A percentile compares a stretch with the other conserved stretches of the same genome.
Conservation (phyloP, 2,797 vertebrate species). For the Podarcis lilfordi region DNA sequence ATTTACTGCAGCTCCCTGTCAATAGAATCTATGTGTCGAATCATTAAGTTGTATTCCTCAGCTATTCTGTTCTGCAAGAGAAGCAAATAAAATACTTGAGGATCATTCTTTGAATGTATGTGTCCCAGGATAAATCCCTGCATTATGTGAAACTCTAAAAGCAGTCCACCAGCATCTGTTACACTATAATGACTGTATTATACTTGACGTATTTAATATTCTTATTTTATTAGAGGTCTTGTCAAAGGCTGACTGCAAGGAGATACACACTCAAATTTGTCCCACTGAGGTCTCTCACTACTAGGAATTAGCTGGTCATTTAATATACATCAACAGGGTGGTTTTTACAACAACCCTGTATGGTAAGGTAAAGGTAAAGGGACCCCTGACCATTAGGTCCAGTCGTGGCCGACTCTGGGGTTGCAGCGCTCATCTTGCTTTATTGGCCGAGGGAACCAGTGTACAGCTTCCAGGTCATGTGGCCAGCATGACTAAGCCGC, state of each 20-base stretch:
- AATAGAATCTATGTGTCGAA: neutral
- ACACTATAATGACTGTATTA: no score
- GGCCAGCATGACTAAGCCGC: no score
- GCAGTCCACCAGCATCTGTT: neutral
- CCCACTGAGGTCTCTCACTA: no score
- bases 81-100: neutral
- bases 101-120: neutral
- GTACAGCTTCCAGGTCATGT: no score
- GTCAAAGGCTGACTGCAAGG: neutral
- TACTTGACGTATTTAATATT: neutral
- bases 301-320: neutral
- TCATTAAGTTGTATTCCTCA: constrained; percentile 28
- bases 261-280: neutral
- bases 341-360: neutral
- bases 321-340: neutral
- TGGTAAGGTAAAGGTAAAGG: no score
- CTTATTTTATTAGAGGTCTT: neutral
- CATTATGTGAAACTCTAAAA: neutral
- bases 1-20: constrained; percentile 17
- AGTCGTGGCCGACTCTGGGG: no score
- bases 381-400: no score
- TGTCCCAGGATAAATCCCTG: constrained; percentile 14
- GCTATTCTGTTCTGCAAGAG: constrained; percentile 3
- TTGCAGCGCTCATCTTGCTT: no score
- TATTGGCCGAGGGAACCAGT: no score